A percentile compares a stretch with the other conserved stretches of the same genome.
Conservation (phyloP, 1,140 invertebrate species). For the Lerema accius region DNA sequence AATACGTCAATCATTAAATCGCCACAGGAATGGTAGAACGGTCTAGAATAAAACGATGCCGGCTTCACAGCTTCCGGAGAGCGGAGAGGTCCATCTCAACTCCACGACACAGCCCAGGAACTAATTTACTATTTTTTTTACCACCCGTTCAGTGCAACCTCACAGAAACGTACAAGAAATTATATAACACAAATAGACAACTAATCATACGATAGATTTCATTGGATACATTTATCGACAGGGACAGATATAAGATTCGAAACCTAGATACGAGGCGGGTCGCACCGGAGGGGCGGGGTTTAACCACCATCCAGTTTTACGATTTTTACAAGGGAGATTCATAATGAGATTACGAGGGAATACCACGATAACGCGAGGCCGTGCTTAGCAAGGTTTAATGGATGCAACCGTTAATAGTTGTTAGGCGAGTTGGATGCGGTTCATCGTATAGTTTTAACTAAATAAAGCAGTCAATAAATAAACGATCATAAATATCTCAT, state of each 20-base stretch:
- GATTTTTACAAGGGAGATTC: constrained; percentile 76
- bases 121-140: constrained; percentile 76
- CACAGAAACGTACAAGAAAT: constrained; percentile 19
- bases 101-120: constrained; percentile 53
- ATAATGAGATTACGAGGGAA: constrained; percentile 76
- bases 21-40: constrained; percentile 47
- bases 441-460: constrained; percentile 73
- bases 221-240: constrained; percentile 30
- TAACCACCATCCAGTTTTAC: constrained; percentile 78
- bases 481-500: constrained; percentile 82
- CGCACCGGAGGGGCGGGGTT: constrained; percentile 52
- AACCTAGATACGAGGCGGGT: constrained; percentile 34
- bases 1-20: constrained; percentile 65
- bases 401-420: constrained; percentile 73
- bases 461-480: constrained; percentile 83
- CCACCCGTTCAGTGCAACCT: constrained; percentile 47
- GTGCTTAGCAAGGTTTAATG: constrained; percentile 76
- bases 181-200: constrained; percentile 28
- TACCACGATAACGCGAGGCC: constrained; percentile 67
- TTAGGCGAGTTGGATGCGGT: constrained; percentile 65
- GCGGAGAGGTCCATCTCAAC: too few relatives aligned
- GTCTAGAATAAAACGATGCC: constrained; percentile 60
- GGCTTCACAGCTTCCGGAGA: constrained; percentile 41
- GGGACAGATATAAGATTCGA: constrained; percentile 12
- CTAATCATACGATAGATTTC: constrained; percentile 25